Conservation (phyloP, 2,888 invertebrate species). For the Orchestes rusci region DNA sequence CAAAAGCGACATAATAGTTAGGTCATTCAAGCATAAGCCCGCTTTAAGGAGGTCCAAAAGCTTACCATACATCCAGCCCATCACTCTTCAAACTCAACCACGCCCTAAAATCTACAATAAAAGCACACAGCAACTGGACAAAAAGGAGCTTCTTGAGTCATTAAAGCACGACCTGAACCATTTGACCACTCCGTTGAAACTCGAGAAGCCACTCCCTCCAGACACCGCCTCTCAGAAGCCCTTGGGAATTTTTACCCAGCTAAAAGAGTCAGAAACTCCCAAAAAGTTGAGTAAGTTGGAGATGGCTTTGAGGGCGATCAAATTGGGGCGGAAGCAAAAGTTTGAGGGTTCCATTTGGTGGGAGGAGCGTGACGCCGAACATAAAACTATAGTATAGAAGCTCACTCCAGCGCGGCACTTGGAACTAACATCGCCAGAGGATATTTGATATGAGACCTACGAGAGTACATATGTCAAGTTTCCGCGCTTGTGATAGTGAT, state of each 20-base stretch:
- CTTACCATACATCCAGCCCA: too few species aligned
- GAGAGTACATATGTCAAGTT: too few species aligned
- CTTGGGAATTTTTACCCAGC: conserved; percentile 54
- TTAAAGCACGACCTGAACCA: conserved; percentile 16
- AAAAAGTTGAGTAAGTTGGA: conserved; percentile 61
- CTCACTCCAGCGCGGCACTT: too few species aligned
- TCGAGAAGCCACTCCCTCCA: conserved; percentile 58
- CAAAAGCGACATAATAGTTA: conserved; percentile 1
- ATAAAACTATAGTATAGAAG: too few species aligned
- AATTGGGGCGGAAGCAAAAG: conserved; percentile 34
- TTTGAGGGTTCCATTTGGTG: conserved; percentile 35
- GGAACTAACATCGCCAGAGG: too few species aligned
- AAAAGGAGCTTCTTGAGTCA: conserved; percentile 18
- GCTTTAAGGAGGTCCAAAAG: too few species aligned
- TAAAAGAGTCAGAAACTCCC: conserved; percentile 42
- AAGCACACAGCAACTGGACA: conserved; percentile 33
- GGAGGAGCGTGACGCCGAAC: conserved; percentile 40
- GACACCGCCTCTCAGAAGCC: conserved; percentile 73
- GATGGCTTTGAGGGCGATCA: conserved; percentile 50
- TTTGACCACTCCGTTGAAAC: conserved; percentile 53
- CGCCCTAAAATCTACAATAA: conserved; percentile 31
- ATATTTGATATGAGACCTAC: too few species aligned
- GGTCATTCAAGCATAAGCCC: conserved; percentile 13
- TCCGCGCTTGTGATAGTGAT: too few species aligned
- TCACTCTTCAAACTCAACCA: too few species aligned